phyloP scores from a whole-genome alignment of 2,113 vertebrate genomes.

The Corythornis cristatus region DNA sequence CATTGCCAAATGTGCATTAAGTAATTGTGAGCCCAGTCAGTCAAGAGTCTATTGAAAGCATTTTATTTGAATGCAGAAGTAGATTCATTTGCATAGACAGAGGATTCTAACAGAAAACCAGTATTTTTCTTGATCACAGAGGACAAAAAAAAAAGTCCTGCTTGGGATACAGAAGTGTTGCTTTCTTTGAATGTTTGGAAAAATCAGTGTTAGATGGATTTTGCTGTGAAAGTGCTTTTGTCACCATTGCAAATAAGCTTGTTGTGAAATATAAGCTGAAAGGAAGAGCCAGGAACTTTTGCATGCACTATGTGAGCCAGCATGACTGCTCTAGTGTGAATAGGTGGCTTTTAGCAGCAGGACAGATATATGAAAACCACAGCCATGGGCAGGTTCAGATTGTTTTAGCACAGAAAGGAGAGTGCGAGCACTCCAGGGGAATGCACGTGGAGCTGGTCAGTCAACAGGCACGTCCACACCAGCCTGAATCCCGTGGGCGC shows the following conservation, averaged over 20 bases:
- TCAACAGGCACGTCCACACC: not conserved
- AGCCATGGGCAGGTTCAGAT: not conserved
- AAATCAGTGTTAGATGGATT: not conserved
- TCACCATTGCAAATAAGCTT: not conserved
- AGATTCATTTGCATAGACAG: not conserved
- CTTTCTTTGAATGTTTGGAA: not conserved
- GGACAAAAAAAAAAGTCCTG: not conserved
- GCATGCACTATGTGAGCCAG: not conserved
- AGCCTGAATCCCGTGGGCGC: not conserved
- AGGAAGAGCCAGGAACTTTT: not conserved
- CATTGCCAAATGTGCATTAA: not conserved
- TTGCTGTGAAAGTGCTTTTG: not conserved
- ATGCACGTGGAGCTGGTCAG: not conserved
- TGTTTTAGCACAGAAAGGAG: not conserved
- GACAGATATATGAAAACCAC: not conserved
- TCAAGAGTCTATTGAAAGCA: not conserved
- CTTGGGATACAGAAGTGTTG: not conserved
- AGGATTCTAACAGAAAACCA: not conserved
- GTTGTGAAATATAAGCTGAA: rapidly evolving
- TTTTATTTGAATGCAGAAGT: not conserved
- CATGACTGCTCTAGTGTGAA: not conserved
- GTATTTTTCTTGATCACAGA: not conserved
- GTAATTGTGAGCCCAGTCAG: not conserved
- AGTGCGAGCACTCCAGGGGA: not conserved
- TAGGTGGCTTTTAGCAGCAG: not conserved